phyloP scores from a whole-genome alignment of 30 jellyfish, hydroid and myxozoan species.

The Catostylus mosaicus region DNA sequence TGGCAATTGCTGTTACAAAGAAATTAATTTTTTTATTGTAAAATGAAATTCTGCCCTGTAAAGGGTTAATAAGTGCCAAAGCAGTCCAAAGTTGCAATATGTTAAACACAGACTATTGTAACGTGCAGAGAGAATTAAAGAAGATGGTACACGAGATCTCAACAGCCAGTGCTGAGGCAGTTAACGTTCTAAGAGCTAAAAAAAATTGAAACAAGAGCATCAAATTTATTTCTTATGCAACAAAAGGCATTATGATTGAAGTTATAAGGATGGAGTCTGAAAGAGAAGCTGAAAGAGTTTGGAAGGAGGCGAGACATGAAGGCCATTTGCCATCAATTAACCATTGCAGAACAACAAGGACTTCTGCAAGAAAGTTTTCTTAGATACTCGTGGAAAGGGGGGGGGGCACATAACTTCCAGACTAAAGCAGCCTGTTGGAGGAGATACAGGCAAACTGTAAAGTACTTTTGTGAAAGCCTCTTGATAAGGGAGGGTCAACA shows the following conservation, averaged over 20 bases:
- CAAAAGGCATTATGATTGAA: conserved; percentile 12
- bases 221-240: conserved; percentile 1
- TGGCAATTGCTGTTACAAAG: background rate
- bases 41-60: conserved; percentile 3
- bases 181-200: conserved; percentile 6
- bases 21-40: background rate
- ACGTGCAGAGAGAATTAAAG: no score
- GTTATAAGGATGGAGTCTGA: conserved; percentile 18
- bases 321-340: conserved; percentile 29
- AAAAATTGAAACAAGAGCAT: conserved; percentile 14
- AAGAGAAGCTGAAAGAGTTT: conserved; percentile 30
- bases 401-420: no score
- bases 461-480: no score
- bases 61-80: no score
- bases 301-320: conserved; percentile 34
- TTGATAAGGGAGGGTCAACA: no score
- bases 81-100: no score
- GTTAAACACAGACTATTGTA: no score
- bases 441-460: no score
- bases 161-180: conserved; percentile 9
- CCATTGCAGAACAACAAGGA: conserved; percentile 8
- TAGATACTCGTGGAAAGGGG: conserved; percentile 9
- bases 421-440: no score
- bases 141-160: no score
- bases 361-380: conserved; percentile 6